These are phyloP conservation scores for Proterorhinus semilunaris DNA, from an alignment of 2,113 vertebrate genomes.

Conservation along the genomic window DNA sequence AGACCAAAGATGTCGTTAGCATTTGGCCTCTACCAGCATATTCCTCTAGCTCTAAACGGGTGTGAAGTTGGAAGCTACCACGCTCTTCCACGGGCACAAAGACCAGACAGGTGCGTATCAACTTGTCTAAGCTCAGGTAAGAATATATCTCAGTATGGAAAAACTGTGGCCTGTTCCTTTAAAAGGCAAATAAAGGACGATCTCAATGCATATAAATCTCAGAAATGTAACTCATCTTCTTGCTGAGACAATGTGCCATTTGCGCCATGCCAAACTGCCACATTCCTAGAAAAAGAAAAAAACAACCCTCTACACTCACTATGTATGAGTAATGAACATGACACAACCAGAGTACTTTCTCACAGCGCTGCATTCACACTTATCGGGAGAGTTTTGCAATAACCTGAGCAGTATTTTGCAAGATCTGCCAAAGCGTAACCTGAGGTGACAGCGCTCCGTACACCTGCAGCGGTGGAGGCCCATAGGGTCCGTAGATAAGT, in stretches of 20 bases:
- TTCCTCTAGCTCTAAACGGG: too few species aligned
- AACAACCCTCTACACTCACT: not conserved
- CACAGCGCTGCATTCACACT: not conserved
- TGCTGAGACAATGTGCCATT: not conserved
- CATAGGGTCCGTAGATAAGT: conserved; percentile 49
- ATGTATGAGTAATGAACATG: not conserved
- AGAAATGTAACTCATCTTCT: too few species aligned
- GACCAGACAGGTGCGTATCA: too few species aligned
- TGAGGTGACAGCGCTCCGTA: conserved; percentile 32
- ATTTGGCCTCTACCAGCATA: too few species aligned
- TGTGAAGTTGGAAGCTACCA: too few species aligned
- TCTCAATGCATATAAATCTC: too few species aligned
- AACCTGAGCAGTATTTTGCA: conserved; percentile 27
- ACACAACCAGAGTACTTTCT: not conserved
- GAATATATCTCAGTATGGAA: too few species aligned
- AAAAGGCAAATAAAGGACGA: too few species aligned
- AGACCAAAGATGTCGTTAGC: too few species aligned
- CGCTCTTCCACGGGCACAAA: too few species aligned
- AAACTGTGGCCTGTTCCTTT: too few species aligned
- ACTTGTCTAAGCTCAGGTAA: too few species aligned
- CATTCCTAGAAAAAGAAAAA: not conserved
- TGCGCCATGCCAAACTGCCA: not conserved
- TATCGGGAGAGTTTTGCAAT: conserved; percentile 19
- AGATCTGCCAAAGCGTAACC: conserved; percentile 36
- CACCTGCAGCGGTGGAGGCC: conserved; percentile 16